These are phyloP conservation scores for Ladona fulva DNA, from an alignment of 1,140 invertebrate species.

Conservation along the genomic window DNA sequence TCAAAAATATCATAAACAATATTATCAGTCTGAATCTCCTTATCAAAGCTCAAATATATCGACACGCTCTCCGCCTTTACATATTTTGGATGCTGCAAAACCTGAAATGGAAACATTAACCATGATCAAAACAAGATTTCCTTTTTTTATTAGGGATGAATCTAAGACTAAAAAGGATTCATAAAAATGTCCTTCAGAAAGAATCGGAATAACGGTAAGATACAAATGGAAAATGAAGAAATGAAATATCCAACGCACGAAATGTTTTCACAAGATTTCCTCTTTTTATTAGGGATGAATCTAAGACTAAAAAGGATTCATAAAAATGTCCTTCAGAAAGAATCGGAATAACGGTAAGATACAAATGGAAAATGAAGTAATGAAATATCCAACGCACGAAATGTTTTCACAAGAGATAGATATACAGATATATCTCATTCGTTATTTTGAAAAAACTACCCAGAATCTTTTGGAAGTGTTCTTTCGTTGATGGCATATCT, in stretches of 20 bases:
- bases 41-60: constrained; percentile 39
- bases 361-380: not conserved
- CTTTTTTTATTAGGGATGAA: not conserved
- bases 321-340: not conserved
- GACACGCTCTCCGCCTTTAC: constrained; percentile 32
- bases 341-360: not conserved
- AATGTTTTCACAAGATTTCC: not conserved
- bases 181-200: not conserved
- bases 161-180: not conserved
- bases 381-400: constrained; percentile 26
- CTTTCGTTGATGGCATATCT: too few relatives aligned
- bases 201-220: not conserved
- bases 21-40: constrained; percentile 36
- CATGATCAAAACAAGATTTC: not conserved
- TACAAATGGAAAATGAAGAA: not conserved
- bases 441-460: too few relatives aligned
- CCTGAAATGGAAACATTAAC: not conserved
- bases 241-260: too few relatives aligned
- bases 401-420: not conserved
- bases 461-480: too few relatives aligned
- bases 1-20: constrained; percentile 35
- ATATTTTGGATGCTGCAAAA: constrained; percentile 22
- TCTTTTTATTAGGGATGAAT: not conserved
- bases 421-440: too few relatives aligned
- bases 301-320: not conserved